These are phyloP conservation scores for Ariopsis seemanni DNA, from an alignment of 2,113 vertebrate genomes.

Conservation along the genomic window DNA sequence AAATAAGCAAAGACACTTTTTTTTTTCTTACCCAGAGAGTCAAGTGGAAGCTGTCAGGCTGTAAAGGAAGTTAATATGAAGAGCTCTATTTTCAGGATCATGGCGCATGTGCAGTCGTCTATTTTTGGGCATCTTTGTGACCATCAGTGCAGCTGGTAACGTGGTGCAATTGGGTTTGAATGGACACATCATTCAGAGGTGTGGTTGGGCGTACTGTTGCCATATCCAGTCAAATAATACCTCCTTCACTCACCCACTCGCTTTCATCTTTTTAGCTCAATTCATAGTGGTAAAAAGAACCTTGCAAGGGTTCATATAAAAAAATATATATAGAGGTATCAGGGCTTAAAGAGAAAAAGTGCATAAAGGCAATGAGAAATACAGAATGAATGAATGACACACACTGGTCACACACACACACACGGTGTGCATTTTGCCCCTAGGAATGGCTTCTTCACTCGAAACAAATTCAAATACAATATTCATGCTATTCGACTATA, in stretches of 20 bases:
- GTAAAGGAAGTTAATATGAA: not conserved
- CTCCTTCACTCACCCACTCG: not conserved
- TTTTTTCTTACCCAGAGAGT: not conserved
- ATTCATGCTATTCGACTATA: not conserved
- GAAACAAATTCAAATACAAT: not conserved
- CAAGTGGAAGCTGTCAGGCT: not conserved
- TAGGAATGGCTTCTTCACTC: not conserved
- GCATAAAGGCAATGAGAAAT: not conserved
- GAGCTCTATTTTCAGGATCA: not conserved
- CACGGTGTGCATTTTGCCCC: not conserved
- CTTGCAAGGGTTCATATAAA: not conserved
- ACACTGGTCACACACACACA: not conserved
- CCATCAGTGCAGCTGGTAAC: not conserved
- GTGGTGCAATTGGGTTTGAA: not conserved
- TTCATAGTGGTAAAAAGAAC: not conserved
- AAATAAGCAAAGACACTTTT: not conserved
- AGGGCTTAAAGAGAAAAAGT: not conserved
- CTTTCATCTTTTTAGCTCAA: not conserved
- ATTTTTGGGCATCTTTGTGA: not conserved
- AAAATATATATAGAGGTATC: not conserved
- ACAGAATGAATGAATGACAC: not conserved
- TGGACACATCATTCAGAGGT: not conserved
- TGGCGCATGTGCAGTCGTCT: not conserved
- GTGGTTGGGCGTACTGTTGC: not conserved
- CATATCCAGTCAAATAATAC: not conserved